Conservation (phyloP, 92 coral and sea anemone species). For the Zoanthus sociatus region DNA sequence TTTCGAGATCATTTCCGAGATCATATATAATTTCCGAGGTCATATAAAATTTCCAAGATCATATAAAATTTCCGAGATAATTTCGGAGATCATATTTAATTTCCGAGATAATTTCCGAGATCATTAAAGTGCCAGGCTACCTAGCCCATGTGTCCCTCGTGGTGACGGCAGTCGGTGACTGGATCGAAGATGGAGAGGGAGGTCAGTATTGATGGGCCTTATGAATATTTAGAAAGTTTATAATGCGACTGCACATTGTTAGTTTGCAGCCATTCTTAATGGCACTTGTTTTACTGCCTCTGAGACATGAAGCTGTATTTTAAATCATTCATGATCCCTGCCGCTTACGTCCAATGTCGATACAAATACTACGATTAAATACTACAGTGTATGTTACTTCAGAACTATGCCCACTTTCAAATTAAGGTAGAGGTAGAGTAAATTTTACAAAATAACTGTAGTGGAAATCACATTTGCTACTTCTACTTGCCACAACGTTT, state of each 20-base stretch:
- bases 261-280: constrained; percentile 8
- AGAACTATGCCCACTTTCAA: constrained; percentile 14
- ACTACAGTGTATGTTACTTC: constrained; percentile 10
- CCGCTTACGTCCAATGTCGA: constrained; percentile 10
- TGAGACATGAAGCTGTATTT: constrained; percentile 1
- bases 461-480: constrained; percentile 8
- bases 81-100: no score
- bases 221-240: constrained; percentile 7
- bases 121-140: constrained; percentile 13
- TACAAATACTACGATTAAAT: constrained; percentile 11
- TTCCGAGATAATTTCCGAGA: not conserved
- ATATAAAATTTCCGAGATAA: no score
- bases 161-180: constrained; percentile 2
- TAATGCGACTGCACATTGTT: constrained; percentile 7
- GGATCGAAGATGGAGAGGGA: constrained; percentile 5
- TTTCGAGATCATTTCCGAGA: not conserved
- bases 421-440: constrained; percentile 13
- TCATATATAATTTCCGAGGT: no score
- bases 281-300: constrained; percentile 6
- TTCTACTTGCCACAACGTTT: constrained; percentile 4
- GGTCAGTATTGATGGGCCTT: constrained; percentile 9
- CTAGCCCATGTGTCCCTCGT: constrained; percentile 13
- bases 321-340: constrained; percentile 3
- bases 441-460: constrained; percentile 4
- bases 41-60: no score